A percentile compares a stretch with the other conserved stretches of the same genome.
Evolutionary conservation across 23 tunicate genomes (phyloP).

Genomic region (Botrylloides violaceus): DNA sequence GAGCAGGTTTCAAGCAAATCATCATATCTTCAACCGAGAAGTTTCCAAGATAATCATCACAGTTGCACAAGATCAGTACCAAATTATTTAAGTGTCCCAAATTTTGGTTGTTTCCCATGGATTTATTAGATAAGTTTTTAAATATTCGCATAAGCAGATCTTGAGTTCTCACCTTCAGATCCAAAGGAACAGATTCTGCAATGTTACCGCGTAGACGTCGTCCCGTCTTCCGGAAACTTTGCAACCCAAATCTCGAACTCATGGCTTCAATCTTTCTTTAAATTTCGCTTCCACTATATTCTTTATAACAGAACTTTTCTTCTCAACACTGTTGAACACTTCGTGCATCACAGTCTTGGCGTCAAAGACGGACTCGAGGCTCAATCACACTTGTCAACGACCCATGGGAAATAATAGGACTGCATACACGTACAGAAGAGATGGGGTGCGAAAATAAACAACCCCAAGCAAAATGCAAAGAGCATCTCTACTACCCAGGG

Average conservation of each 20-base stretch:
- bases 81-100: constrained; percentile 70
- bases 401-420: no score
- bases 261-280: no score
- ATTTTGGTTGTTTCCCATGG: constrained; percentile 39
- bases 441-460: no score
- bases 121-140: constrained; percentile 28
- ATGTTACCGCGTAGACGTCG: neutral
- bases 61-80: constrained; percentile 59
- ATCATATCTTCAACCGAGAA: constrained; percentile 68
- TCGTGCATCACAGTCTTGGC: no score
- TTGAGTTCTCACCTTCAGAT: constrained; percentile 40
- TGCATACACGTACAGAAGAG: no score
- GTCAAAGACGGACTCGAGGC: no score
- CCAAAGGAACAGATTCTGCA: constrained; percentile 1
- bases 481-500: no score
- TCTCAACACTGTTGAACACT: no score
- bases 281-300: no score
- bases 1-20: constrained; percentile 67
- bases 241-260: neutral
- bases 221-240: neutral
- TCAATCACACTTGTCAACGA: no score
- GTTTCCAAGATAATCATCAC: constrained; percentile 36
- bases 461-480: no score
- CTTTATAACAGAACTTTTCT: no score
- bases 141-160: constrained; percentile 45